Base-by-base conservation (phyloP, 2,113 vertebrate genomes). In the Xiphias gladius region DNA sequence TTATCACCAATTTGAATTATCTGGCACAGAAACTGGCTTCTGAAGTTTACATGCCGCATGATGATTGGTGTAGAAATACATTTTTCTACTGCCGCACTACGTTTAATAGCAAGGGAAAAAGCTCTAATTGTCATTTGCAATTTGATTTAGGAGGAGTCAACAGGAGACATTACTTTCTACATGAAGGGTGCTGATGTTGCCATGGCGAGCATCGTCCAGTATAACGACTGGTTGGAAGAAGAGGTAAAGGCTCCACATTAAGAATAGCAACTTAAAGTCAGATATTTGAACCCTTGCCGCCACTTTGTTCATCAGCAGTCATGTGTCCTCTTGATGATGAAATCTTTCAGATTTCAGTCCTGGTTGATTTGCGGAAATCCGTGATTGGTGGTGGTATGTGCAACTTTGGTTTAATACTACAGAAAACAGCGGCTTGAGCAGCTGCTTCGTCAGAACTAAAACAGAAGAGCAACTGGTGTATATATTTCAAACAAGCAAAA, bases 151-250 rank as follows among this genome's bases (percentile, higher is more conserved):
- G 98, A 99, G 73, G 98, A 99, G 91, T 95, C 96, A 55, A 97
- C 97, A 0, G 97, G 97, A 48, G 98, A 99, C 68, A 98, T 99
- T 90, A 97, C 97, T 0, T 99, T 99, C 90, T 99, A 99, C 76
- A 97, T 99, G 97, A 99, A 99, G 85, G 98, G 98, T 0, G 98
- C 98, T 0, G 98, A 99, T 50, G 96, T 97, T 62, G 98, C 96
- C n/a, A 99, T 99, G 98, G 95, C 97, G 71, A 93, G 95, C 92
- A 97, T 99, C 61, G 98, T 99, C 69, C 98, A 99, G 91, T 99
- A 99, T 84, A 99, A 98, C 17, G 98, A 99, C 80, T 99, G 98
- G 98, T 83, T 99, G 84, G 98, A 99, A 59, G 98, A 99, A 82
- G 98, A 99, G 96, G 98, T 99, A 94, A 95, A 90, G 17, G 7